These are phyloP conservation scores for Chalcis sispes DNA, from an alignment of 2,888 invertebrate species.

Conservation along the genomic window DNA sequence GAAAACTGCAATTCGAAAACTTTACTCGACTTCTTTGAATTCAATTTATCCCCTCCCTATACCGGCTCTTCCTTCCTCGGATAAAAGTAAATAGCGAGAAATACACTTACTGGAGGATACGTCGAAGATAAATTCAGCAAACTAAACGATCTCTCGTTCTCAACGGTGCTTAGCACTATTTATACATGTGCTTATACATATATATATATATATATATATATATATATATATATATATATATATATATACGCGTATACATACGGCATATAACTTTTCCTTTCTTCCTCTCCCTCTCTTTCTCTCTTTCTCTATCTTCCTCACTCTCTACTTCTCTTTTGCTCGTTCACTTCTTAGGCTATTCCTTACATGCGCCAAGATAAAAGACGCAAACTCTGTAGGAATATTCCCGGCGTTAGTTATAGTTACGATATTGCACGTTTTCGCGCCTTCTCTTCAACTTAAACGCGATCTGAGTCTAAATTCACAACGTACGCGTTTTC, in stretches of 20 bases:
- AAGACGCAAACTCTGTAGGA: slow-evolving; percentile 17
- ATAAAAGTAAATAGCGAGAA: slow-evolving; percentile 18
- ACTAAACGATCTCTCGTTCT: slow-evolving; percentile 40
- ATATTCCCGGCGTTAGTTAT: slow-evolving; percentile 39
- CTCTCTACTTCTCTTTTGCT: slow-evolving; percentile 18
- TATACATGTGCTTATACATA: too few relatives aligned
- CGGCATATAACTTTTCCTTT: neutral
- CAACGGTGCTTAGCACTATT: slow-evolving; percentile 40
- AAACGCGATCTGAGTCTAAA: neutral
- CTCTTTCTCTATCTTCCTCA: slow-evolving; percentile 13
- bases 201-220: too few relatives aligned
- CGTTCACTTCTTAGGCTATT: slow-evolving; percentile 39
- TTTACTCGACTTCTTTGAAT: neutral
- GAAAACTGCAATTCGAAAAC: slow-evolving; percentile 7
- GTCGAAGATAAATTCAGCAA: slow-evolving; percentile 36
- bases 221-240: too few relatives aligned
- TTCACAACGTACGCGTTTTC: slow-evolving; percentile 6
- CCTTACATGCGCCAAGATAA: slow-evolving; percentile 3
- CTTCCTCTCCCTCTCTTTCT: slow-evolving; percentile 16
- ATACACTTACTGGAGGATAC: slow-evolving; percentile 24
- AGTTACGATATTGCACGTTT: too few relatives aligned
- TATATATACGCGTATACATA: neutral
- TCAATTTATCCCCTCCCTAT: neutral
- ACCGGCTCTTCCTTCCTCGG: neutral
- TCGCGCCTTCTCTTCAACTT: slow-evolving; percentile 21